Evolutionary conservation across 2,113 vertebrate genomes (phyloP).

Genomic region (Bungarus multicinctus): DNA sequence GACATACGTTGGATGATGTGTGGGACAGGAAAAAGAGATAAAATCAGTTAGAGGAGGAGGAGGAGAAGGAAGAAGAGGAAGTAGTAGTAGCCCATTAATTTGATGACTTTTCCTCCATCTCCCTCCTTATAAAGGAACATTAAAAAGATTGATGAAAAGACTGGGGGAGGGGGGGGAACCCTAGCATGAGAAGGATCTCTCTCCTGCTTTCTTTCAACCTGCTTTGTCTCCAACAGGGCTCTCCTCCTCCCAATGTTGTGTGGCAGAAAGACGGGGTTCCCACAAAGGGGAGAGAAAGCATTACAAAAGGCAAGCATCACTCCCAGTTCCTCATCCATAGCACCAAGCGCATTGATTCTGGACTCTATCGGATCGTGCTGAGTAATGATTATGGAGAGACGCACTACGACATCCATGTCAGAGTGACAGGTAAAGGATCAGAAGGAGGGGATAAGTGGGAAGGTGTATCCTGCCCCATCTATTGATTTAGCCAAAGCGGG

Average conservation of each 20-base stretch:
- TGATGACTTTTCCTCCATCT: neutral
- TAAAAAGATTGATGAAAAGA: neutral
- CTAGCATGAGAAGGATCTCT: neutral
- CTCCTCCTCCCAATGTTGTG: conserved; percentile 49
- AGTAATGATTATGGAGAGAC: conserved; percentile 62
- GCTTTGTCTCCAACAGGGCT: conserved; percentile 50
- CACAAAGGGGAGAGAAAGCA: conserved; percentile 58
- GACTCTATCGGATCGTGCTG: conserved; percentile 55
- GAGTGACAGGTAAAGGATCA: conserved; percentile 55
- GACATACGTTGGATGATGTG: neutral
- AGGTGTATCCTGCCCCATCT: too few relatives aligned
- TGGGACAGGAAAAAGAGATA: neutral
- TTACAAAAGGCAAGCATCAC: conserved; percentile 64
- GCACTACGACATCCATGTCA: conserved; percentile 51
- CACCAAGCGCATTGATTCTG: conserved; percentile 59
- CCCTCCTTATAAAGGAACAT: neutral
- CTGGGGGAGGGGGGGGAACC: neutral
- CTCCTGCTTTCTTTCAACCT: conserved; percentile 3
- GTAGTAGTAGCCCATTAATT: neutral
- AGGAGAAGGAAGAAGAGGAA: neutral
- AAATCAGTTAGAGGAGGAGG: too few relatives aligned
- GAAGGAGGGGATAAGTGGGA: neutral
- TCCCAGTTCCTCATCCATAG: conserved; percentile 68
- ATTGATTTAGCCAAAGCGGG: neutral
- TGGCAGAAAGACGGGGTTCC: conserved; percentile 66